Evolutionary conservation across 2,888 invertebrate genomes (phyloP).

Genomic region (Mimas tiliae): DNA sequence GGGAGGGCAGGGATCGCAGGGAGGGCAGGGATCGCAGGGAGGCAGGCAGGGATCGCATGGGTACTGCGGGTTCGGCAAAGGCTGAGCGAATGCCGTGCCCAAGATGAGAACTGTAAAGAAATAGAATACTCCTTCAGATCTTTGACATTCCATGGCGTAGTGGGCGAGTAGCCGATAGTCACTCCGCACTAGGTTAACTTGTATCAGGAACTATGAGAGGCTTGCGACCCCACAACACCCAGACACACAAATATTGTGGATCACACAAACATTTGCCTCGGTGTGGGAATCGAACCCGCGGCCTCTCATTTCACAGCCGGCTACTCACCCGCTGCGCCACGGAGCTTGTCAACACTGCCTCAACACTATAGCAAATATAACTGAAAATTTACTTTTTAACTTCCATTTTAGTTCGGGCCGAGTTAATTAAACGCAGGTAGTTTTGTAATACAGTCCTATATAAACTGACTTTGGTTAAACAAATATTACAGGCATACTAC

Average conservation of each 20-base stretch:
- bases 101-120: slow-evolving; percentile 63
- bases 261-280: too few species aligned
- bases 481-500: not conserved
- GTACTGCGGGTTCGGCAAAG: slow-evolving; percentile 49
- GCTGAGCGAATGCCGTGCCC: slow-evolving; percentile 58
- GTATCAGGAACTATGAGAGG: too few species aligned
- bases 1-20: not conserved
- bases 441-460: not conserved
- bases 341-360: too few species aligned
- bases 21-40: slow-evolving; percentile 21
- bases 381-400: not conserved
- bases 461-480: not conserved
- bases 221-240: too few species aligned
- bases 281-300: too few species aligned
- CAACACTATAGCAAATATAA: slow-evolving; percentile 3
- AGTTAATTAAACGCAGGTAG: slow-evolving; percentile 1
- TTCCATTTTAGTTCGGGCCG: not conserved
- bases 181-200: too few species aligned
- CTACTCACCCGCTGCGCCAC: too few species aligned
- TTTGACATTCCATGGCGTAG: too few species aligned
- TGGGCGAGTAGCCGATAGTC: too few species aligned
- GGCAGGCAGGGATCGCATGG: slow-evolving; percentile 33
- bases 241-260: too few species aligned
- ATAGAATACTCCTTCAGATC: slow-evolving; percentile 14
- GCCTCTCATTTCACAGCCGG: too few species aligned